Evolutionary conservation across 2,113 vertebrate genomes (phyloP).

Genomic region (Hemiscyllium ocellatum): DNA sequence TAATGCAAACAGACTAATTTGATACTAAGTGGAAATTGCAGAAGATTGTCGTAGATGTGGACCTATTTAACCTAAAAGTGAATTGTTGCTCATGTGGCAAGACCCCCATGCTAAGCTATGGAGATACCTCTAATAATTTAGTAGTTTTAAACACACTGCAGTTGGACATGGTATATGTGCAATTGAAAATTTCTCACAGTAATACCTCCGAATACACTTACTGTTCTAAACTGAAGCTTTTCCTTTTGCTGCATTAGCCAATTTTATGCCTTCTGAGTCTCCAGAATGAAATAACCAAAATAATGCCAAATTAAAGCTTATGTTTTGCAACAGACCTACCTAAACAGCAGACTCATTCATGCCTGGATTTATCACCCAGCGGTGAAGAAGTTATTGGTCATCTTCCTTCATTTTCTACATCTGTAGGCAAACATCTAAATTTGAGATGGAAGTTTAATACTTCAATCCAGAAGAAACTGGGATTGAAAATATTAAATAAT

Average conservation of each 20-base stretch:
- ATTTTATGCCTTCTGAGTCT: not conserved
- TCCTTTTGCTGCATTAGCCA: not conserved
- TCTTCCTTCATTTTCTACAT: not conserved
- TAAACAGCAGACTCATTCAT: not conserved
- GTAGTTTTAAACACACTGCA: not conserved
- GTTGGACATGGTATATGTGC: not conserved
- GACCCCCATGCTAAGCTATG: not conserved
- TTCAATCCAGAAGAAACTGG: not conserved
- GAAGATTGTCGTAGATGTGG: not conserved
- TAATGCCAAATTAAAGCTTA: not conserved
- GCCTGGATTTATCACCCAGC: not conserved
- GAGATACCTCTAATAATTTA: not conserved
- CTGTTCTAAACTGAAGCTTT: not conserved
- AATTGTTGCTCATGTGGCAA: not conserved
- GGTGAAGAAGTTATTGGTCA: not conserved
- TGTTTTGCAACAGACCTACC: not conserved
- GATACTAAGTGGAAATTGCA: not conserved
- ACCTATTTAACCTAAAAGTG: not conserved
- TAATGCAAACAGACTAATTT: not conserved
- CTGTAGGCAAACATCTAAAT: not conserved
- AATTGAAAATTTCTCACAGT: not conserved
- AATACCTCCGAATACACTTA: not conserved
- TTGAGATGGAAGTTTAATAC: not conserved
- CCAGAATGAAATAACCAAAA: not conserved
- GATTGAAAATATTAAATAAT: not conserved